These are phyloP conservation scores for Drosophila flavopinicola DNA, from an alignment of 2,888 invertebrate species.

Conservation along the genomic window DNA sequence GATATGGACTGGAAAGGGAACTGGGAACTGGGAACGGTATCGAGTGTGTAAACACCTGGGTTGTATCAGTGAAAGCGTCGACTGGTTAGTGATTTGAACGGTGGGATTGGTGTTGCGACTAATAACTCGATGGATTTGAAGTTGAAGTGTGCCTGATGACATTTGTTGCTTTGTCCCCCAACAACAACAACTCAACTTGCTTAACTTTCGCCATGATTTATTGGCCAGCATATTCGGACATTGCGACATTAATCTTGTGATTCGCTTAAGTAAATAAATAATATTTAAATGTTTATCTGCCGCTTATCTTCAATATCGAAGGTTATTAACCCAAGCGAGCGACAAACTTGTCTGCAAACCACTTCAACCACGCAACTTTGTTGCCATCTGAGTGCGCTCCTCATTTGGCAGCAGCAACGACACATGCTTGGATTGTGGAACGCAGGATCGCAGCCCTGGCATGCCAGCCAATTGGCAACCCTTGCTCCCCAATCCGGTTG, in stretches of 20 bases:
- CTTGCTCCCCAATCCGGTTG: slow-evolving; percentile 41
- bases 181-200: slow-evolving; percentile 12
- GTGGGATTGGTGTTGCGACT: slow-evolving; percentile 44
- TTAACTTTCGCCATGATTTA: slow-evolving; percentile 77
- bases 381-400: slow-evolving; percentile 27
- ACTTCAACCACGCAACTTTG: slow-evolving; percentile 41
- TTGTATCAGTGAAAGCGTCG: slow-evolving; percentile 48
- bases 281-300: slow-evolving; percentile 69
- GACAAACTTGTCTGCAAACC: slow-evolving; percentile 16
- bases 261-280: slow-evolving; percentile 44
- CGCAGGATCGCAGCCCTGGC: slow-evolving; percentile 17
- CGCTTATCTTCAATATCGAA: slow-evolving; percentile 43
- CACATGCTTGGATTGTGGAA: slow-evolving; percentile 33
- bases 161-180: slow-evolving; percentile 37
- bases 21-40: neutral
- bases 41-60: neutral
- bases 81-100: slow-evolving; percentile 31
- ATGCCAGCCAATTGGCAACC: slow-evolving; percentile 34
- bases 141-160: slow-evolving; percentile 51
- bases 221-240: slow-evolving; percentile 66
- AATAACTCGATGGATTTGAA: slow-evolving; percentile 50
- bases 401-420: slow-evolving; percentile 27
- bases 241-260: slow-evolving; percentile 67
- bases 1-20: neutral
- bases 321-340: slow-evolving; percentile 46